Conservation (phyloP, 2,113 vertebrate genomes). For the Perca fluviatilis region DNA sequence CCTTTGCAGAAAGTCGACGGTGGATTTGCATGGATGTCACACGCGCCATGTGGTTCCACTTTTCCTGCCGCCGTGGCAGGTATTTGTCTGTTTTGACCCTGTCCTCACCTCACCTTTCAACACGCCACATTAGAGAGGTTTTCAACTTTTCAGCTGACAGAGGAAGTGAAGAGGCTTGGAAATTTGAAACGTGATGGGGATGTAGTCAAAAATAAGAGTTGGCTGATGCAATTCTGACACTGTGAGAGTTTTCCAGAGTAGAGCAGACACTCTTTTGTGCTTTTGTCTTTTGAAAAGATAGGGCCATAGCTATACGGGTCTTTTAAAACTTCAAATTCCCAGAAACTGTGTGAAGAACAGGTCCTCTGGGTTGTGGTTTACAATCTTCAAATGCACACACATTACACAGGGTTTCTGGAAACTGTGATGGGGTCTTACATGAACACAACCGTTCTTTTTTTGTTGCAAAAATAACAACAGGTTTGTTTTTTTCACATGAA, state of each 20-base stretch:
- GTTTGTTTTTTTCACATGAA: too few species aligned
- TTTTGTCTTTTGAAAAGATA: background rate
- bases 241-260: slow-evolving; percentile 1
- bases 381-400: background rate
- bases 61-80: slow-evolving; percentile 56
- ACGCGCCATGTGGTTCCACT: slow-evolving; percentile 50
- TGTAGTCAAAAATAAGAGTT: slow-evolving; percentile 24
- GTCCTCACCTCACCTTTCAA: slow-evolving; percentile 50
- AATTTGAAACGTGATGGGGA: slow-evolving; percentile 33
- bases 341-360: background rate
- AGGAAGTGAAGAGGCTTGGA: slow-evolving; percentile 15
- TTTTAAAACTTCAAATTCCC: background rate
- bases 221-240: slow-evolving; percentile 46
- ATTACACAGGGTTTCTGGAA: too few species aligned
- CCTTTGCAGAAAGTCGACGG: slow-evolving; percentile 59
- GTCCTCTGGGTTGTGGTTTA: background rate
- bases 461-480: too few species aligned
- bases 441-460: background rate
- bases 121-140: slow-evolving; percentile 55
- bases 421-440: background rate
- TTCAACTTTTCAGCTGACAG: slow-evolving; percentile 68
- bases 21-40: slow-evolving; percentile 59
- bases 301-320: background rate
- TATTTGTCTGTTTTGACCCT: slow-evolving; percentile 62
- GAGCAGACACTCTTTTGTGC: slow-evolving; percentile 3